Evolutionary conservation across 2,888 invertebrate genomes (phyloP).

Genomic region (Eilema depressum): DNA sequence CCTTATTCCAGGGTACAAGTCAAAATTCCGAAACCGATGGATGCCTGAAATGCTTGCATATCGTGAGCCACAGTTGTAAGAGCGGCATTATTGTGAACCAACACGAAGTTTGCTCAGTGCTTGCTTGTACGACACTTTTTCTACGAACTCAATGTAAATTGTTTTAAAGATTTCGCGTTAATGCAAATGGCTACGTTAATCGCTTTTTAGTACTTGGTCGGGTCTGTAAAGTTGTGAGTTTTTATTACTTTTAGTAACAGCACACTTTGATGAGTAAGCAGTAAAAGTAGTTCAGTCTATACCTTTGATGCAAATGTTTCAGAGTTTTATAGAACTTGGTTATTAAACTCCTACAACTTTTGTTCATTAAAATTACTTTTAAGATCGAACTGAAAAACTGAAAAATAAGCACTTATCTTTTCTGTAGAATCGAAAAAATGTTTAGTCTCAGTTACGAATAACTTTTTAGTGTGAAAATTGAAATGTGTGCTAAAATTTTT

Average conservation of each 20-base stretch:
- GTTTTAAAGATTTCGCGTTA: conserved; percentile 59
- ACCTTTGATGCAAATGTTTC: background rate
- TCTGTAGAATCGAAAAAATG: background rate
- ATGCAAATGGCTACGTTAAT: conserved; percentile 55
- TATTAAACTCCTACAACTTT: background rate
- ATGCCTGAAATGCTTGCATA: conserved; percentile 69
- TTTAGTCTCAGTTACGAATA: background rate
- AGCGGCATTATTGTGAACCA: conserved; percentile 72
- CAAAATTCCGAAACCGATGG: conserved; percentile 53
- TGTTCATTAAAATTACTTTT: background rate
- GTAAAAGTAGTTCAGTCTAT: conserved; percentile 3
- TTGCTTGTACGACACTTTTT: conserved; percentile 61
- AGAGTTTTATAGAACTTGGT: background rate
- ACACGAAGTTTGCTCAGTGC: conserved; percentile 69
- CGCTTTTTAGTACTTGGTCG: conserved; percentile 46
- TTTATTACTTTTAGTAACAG: conserved; percentile 44
- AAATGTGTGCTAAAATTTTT: conserved; percentile 48
- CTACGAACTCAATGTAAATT: conserved; percentile 69
- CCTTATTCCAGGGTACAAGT: conserved; percentile 43
- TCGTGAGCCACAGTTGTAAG: conserved; percentile 77
- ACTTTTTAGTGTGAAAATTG: background rate
- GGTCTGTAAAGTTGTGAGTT: conserved; percentile 45
- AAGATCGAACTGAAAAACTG: background rate
- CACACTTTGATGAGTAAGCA: conserved; percentile 27
- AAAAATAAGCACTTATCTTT: background rate